Evolutionary conservation across 2,888 invertebrate genomes (phyloP).

Genomic region (Idaea dimidiata): DNA sequence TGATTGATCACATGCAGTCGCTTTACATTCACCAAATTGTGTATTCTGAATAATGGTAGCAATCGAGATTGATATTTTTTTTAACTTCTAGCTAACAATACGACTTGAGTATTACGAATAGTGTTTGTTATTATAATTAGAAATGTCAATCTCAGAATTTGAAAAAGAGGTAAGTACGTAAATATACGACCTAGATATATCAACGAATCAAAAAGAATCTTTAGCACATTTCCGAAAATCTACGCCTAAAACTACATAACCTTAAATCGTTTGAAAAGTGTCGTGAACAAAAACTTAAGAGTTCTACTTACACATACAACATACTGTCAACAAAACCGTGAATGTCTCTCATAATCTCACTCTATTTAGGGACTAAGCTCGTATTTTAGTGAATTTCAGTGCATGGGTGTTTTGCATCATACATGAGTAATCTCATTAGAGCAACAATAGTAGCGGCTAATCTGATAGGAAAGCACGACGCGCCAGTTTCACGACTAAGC

Average conservation of each 20-base stretch:
- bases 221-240: no score
- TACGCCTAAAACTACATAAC: no score
- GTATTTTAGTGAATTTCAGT: conserved; percentile 59
- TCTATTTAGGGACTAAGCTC: conserved; percentile 51
- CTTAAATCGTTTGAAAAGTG: neutral
- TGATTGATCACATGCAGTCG: conserved; percentile 55
- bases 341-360: conserved; percentile 38
- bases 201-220: no score
- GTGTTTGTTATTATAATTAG: no score
- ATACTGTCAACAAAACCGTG: conserved; percentile 15
- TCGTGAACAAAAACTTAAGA: neutral
- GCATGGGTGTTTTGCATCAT: conserved; percentile 55
- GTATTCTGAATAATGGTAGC: neutral
- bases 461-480: conserved; percentile 47
- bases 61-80: conserved; percentile 14
- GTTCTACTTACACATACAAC: neutral
- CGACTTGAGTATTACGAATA: no score
- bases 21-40: conserved; percentile 9
- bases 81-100: no score
- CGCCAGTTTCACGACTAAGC: conserved; percentile 34
- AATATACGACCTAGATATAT: no score
- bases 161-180: no score
- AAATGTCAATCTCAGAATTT: no score
- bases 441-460: conserved; percentile 58
- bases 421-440: conserved; percentile 62